These are phyloP conservation scores for Apocrypta bakeri DNA, from an alignment of 1,140 invertebrate genomes.

Conservation along the genomic window DNA sequence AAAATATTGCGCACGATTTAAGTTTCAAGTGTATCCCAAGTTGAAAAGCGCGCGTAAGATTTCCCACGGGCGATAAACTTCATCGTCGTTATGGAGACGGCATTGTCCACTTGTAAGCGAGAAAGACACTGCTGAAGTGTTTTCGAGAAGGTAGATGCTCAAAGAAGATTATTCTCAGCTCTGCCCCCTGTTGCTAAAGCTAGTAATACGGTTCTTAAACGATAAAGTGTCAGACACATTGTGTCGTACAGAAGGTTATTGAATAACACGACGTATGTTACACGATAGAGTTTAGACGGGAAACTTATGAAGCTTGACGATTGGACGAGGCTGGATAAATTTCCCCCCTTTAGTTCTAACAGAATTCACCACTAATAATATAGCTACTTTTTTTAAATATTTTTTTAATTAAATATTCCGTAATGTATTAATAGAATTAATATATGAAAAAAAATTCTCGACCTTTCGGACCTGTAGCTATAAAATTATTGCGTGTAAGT, in stretches of 20 bases:
- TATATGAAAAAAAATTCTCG: neutral
- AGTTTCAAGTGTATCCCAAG: slow-evolving; percentile 44
- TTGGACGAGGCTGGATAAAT: too few species aligned
- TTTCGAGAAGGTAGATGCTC: neutral
- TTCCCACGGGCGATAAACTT: slow-evolving; percentile 70
- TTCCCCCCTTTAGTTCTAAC: too few species aligned
- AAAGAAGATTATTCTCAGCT: neutral
- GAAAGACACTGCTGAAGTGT: neutral
- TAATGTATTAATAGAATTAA: too few species aligned
- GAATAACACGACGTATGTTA: neutral
- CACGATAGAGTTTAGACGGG: neutral
- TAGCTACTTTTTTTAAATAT: too few species aligned
- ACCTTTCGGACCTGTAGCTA: neutral
- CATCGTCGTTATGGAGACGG: slow-evolving; percentile 56
- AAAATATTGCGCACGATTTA: slow-evolving; percentile 44
- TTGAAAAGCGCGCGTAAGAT: slow-evolving; percentile 63
- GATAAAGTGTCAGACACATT: slow-evolving; percentile 3
- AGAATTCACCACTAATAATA: too few species aligned
- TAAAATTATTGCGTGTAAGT: neutral
- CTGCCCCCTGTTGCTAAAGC: neutral
- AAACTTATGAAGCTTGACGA: too few species aligned
- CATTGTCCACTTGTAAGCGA: neutral
- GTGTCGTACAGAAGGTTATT: neutral
- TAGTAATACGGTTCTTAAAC: neutral
- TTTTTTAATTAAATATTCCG: too few species aligned